Conservation (phyloP, 2,797 vertebrate genomes). For the Adelosebastes latens region DNA sequence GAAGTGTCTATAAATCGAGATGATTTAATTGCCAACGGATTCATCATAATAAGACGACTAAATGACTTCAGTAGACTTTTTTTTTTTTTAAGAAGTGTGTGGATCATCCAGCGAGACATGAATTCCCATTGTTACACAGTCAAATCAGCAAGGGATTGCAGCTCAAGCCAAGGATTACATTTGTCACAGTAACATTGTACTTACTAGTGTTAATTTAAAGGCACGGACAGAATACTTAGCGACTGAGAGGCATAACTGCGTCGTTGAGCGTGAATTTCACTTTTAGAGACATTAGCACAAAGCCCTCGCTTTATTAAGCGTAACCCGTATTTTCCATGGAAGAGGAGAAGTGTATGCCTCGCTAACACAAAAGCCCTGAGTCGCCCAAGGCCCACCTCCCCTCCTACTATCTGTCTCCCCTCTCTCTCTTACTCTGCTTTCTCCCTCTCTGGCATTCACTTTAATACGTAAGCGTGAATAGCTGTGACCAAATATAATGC, state of each 20-base stretch:
- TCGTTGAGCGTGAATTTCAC: constrained; percentile 47
- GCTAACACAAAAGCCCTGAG: constrained; percentile 55
- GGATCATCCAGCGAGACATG: constrained; percentile 58
- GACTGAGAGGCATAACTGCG: constrained; percentile 33
- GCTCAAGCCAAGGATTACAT: constrained; percentile 70
- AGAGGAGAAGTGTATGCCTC: constrained; percentile 45
- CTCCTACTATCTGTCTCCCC: constrained; percentile 22
- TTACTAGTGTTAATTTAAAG: constrained; percentile 61
- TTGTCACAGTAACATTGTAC: constrained; percentile 66
- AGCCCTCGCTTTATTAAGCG: constrained; percentile 45
- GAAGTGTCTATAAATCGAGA: constrained; percentile 1
- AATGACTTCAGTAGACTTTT: constrained; percentile 30
- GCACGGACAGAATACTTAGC: constrained; percentile 41
- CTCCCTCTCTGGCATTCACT: constrained; percentile 56
- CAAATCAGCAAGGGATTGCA: constrained; percentile 60
- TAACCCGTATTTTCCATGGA: constrained; percentile 45
- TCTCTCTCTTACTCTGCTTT: constrained; percentile 32
- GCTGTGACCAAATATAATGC: constrained; percentile 73
- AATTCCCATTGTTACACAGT: constrained; percentile 59
- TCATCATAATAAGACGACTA: constrained; percentile 26
- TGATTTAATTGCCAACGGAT: constrained; percentile 21
- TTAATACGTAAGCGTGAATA: constrained; percentile 74
- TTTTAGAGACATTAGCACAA: constrained; percentile 50
- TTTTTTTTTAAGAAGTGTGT: constrained; percentile 1
- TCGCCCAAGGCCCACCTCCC: constrained; percentile 30